These are phyloP conservation scores for Phortica variegata DNA, from an alignment of 1,140 invertebrate genomes.

Conservation along the genomic window DNA sequence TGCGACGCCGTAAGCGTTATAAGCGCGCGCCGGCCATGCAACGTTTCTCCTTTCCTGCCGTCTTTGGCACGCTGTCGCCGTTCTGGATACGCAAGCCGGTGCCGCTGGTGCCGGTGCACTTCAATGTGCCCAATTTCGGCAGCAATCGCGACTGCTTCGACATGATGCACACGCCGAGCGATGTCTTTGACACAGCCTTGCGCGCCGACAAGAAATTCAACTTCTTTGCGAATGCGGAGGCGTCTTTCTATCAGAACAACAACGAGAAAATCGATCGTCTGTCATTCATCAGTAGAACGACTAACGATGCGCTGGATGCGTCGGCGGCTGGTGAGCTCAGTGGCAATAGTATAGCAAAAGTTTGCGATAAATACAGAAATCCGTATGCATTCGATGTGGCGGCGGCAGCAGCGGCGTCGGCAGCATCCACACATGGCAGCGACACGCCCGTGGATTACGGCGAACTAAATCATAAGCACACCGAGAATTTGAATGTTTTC, in stretches of 20 bases:
- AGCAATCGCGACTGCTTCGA: slow-evolving; percentile 44
- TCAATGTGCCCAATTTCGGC: slow-evolving; percentile 51
- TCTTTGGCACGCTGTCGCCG: slow-evolving; percentile 54
- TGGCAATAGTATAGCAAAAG: slow-evolving; percentile 23
- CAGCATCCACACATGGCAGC: slow-evolving; percentile 7
- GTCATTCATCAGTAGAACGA: slow-evolving; percentile 35
- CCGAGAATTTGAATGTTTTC: slow-evolving; percentile 38
- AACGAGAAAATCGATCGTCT: slow-evolving; percentile 46
- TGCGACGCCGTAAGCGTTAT: slow-evolving; percentile 91
- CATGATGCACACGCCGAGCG: slow-evolving; percentile 42
- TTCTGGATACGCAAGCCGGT: slow-evolving; percentile 61
- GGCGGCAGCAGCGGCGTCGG: slow-evolving; percentile 16
- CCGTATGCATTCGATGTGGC: slow-evolving; percentile 39
- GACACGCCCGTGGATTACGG: slow-evolving; percentile 13
- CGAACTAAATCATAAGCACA: too few relatives aligned
- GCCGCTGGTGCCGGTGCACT: slow-evolving; percentile 58
- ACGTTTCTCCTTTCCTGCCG: slow-evolving; percentile 55
- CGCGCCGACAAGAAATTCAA: slow-evolving; percentile 51
- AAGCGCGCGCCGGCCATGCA: slow-evolving; percentile 72
- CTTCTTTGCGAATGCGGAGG: slow-evolving; percentile 51
- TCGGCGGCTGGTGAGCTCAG: slow-evolving; percentile 3
- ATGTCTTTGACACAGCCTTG: slow-evolving; percentile 42
- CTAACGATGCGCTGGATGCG: slow-evolving; percentile 16
- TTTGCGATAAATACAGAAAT: slow-evolving; percentile 49
- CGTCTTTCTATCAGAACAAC: slow-evolving; percentile 38